These are phyloP conservation scores for Microchrysa polita DNA, from an alignment of 2,888 invertebrate genomes.

Conservation along the genomic window DNA sequence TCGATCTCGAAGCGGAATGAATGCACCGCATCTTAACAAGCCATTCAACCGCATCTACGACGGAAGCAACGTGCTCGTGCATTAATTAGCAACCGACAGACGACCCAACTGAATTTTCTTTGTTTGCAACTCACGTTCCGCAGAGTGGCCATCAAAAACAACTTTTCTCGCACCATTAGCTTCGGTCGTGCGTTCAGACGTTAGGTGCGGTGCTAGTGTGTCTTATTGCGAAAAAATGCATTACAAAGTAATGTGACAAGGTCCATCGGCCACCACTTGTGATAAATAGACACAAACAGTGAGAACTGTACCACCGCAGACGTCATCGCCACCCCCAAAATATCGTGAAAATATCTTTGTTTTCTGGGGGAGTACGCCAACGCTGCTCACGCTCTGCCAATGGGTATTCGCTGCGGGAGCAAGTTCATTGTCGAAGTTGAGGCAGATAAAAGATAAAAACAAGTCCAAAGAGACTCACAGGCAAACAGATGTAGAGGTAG, in stretches of 20 bases:
- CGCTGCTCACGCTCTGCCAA: not conserved
- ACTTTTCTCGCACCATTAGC: no score
- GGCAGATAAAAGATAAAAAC: constrained; percentile 1
- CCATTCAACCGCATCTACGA: no score
- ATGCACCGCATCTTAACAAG: no score
- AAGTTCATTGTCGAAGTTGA: constrained; percentile 23
- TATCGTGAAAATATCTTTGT: not conserved
- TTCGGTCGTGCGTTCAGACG: no score
- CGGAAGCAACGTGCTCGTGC: not conserved
- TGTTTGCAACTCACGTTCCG: constrained; percentile 6
- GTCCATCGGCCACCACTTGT: not conserved
- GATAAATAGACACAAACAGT: constrained; percentile 16
- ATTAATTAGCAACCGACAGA: not conserved
- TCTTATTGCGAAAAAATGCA: no score
- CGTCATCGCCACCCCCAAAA: not conserved
- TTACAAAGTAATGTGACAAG: not conserved
- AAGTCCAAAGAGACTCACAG: not conserved
- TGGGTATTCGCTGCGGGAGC: not conserved
- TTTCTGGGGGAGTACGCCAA: not conserved
- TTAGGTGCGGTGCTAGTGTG: no score
- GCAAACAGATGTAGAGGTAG: not conserved
- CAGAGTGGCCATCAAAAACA: not conserved
- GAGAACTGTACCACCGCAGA: constrained; percentile 2
- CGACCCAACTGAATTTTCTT: constrained; percentile 5
- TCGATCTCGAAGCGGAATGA: no score